Base-by-base conservation (phyloP, 1,140 invertebrate species). In the Drosophila malerkotliana region DNA sequence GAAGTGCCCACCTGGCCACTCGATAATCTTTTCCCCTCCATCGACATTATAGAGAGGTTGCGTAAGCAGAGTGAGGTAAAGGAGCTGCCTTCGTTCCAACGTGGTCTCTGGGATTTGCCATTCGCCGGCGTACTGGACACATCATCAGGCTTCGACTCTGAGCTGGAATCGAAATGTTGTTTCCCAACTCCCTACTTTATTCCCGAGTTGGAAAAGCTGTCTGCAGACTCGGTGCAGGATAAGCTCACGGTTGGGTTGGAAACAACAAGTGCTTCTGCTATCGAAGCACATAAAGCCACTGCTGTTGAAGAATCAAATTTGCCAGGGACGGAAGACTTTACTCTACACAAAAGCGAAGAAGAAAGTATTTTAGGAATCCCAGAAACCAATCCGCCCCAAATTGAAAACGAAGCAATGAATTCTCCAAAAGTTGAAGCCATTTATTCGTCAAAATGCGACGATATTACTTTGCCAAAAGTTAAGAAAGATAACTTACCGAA, bases 81-180 rank as follows among this genome's bases (percentile, higher is more conserved):
- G 10, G 44, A 78, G 34, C 10, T 62, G 4, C 32, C 61, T 10
- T 48, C 55, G 7, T 69, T 79, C 24, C 45, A 68, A 3, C 9
- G 3, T 45, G 12, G 15, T 1, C 3, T 47, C 0, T 9, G 41
- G 9, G 55, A 58, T 5, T 26, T 32, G n/a, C 15, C 7, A 12
- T 9, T 14, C 3, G 14, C 21, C 30, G 41, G 10, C 3, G 5
- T 15, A 6, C 3, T 14, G 24, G 24, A 15, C 4, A 24, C 45
- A 32, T 15, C 24, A 9, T n/a, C 45, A 1, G 9, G 14, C 45
- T 12, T 24, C 9, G 57, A 51, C 3, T 6, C 18, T 2, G 3
- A 44, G 21, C 15, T 39, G 12, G 10, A 37, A 37, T 37, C 34
- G 5, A 10, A 24, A 6, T 10, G 7, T 3, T 8, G 12, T 3